A percentile compares a stretch with the other conserved stretches of the same genome.
phyloP scores from a whole-genome alignment of 2,888 invertebrate species.

The Parthenolecanium corni region DNA sequence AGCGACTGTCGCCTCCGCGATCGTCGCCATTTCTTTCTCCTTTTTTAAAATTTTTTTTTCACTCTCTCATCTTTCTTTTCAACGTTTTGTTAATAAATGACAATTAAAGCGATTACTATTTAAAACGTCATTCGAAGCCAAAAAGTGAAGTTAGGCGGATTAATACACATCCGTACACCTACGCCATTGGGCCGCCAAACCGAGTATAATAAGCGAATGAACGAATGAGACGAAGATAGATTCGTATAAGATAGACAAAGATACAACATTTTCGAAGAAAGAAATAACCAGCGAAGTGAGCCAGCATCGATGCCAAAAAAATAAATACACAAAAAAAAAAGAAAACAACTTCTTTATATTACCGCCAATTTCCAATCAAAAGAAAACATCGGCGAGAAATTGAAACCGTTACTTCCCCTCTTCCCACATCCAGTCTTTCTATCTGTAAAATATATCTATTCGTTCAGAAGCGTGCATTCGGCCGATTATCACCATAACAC shows the following conservation, averaged over 20 bases:
- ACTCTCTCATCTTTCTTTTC: constrained; percentile 14
- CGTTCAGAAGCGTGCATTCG: not conserved
- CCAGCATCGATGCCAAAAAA: constrained; percentile 16
- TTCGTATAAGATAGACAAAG: no score
- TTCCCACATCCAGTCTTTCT: no score
- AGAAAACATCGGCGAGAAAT: constrained; percentile 27
- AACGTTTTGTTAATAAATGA: constrained; percentile 28
- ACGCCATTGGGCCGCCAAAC: constrained; percentile 13
- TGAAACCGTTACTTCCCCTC: constrained; percentile 19
- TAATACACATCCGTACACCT: constrained; percentile 27
- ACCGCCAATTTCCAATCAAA: constrained; percentile 29
- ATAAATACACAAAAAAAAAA: not conserved
- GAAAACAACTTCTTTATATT: constrained; percentile 23
- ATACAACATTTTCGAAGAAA: no score
- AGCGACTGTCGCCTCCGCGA: not conserved
- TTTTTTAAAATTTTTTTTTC: not conserved
- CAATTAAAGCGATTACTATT: constrained; percentile 29
- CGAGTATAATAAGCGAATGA: constrained; percentile 4
- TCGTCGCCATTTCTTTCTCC: not conserved
- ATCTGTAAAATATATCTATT: no score
- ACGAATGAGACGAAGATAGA: no score
- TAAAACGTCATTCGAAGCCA: constrained; percentile 27
- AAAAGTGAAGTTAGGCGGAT: constrained; percentile 28
- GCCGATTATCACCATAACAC: constrained; percentile 17
- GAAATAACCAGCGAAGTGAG: not conserved